phyloP scores from a whole-genome alignment of 2,113 vertebrate species.

The Upupa epops region DNA sequence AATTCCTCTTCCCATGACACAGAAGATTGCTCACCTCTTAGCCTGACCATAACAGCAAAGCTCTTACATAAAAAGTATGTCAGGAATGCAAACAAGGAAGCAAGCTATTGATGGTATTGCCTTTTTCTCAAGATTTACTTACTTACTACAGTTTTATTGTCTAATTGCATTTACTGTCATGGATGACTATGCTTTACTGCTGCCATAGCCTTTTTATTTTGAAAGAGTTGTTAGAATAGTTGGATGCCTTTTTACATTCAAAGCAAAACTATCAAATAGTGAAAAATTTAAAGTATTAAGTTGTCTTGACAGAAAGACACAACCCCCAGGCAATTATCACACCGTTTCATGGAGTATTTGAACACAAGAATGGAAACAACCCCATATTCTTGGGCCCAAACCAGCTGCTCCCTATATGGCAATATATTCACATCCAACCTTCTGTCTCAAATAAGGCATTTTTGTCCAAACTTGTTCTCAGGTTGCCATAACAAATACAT shows the following conservation, averaged over 20 bases:
- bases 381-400: background rate
- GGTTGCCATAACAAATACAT: background rate
- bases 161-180: too few species aligned
- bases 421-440: background rate
- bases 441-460: background rate
- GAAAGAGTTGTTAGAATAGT: too few species aligned
- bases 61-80: background rate
- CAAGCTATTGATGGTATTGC: background rate
- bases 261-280: background rate
- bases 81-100: background rate
- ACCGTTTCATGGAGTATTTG: background rate
- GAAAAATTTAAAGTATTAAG: background rate
- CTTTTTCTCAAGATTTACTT: background rate
- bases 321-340: background rate
- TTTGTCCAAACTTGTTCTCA: background rate
- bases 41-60: background rate
- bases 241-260: background rate
- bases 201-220: too few species aligned
- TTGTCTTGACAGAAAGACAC: background rate
- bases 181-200: background rate
- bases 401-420: background rate
- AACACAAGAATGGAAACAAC: background rate
- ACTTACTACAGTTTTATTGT: background rate
- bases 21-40: background rate
- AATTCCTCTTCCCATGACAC: slow-evolving; percentile 25